These are phyloP conservation scores for Volucella inanis DNA, from an alignment of 2,888 invertebrate genomes.

Conservation along the genomic window DNA sequence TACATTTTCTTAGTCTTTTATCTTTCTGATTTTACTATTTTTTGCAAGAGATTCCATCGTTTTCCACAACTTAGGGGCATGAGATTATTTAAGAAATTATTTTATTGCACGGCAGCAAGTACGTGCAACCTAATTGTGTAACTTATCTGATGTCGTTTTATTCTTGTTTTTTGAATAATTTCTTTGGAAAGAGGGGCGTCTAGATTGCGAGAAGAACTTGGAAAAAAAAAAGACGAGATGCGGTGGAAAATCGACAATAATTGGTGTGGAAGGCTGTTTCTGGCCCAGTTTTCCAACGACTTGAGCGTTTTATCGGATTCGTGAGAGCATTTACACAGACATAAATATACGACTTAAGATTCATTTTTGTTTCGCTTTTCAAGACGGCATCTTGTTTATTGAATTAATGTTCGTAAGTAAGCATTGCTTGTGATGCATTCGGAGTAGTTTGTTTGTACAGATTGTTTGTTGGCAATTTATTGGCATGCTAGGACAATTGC, in stretches of 20 bases:
- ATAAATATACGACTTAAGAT: slow-evolving; percentile 5
- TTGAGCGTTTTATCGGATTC: slow-evolving; percentile 44
- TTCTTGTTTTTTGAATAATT: slow-evolving; percentile 1
- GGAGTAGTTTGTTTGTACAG: slow-evolving; percentile 48
- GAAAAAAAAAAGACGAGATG: slow-evolving; percentile 18
- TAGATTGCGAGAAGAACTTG: slow-evolving; percentile 5
- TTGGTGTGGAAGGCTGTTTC: slow-evolving; percentile 56
- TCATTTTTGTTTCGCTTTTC: slow-evolving; percentile 41
- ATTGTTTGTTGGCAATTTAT: slow-evolving; percentile 56
- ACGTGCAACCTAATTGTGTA: not conserved
- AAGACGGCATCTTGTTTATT: slow-evolving; percentile 61
- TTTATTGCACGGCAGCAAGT: no score
- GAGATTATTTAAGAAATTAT: no score
- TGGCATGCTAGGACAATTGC: slow-evolving; percentile 37
- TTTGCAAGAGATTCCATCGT: no score
- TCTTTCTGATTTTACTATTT: no score
- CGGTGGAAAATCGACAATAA: slow-evolving; percentile 57
- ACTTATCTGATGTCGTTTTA: slow-evolving; percentile 7
- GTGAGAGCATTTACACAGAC: slow-evolving; percentile 60
- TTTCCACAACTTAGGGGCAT: no score
- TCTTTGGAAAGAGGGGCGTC: slow-evolving; percentile 64
- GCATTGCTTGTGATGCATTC: slow-evolving; percentile 28
- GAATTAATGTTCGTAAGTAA: slow-evolving; percentile 55
- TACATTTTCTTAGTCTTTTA: no score
- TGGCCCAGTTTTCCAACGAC: slow-evolving; percentile 59